Evolutionary conservation across 2,797 vertebrate species (phyloP).

Genomic region (Danio aesculapii): DNA sequence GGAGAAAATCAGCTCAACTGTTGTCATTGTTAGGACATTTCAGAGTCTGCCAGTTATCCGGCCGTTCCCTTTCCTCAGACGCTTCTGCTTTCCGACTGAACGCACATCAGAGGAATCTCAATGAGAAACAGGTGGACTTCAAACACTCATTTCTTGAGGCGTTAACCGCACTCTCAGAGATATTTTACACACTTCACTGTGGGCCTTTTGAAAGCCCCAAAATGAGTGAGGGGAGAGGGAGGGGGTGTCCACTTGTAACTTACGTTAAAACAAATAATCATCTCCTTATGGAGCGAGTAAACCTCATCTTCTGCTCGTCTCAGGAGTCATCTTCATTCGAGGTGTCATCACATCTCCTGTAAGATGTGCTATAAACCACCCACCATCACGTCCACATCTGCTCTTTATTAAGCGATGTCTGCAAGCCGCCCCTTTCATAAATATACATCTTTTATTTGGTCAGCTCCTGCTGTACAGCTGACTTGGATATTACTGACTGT

Average conservation of each 20-base stretch:
- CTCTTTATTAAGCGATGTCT: constrained; percentile 46
- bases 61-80: constrained; percentile 10
- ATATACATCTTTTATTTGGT: constrained; percentile 31
- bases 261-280: constrained; percentile 9
- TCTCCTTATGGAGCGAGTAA: not conserved
- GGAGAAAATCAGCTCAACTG: not conserved
- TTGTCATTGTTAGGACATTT: not conserved
- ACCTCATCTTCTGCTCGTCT: constrained; percentile 6
- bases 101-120: constrained; percentile 56
- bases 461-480: constrained; percentile 15
- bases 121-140: constrained; percentile 67
- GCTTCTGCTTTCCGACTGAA: constrained; percentile 49
- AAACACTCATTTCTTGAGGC: constrained; percentile 62
- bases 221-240: not conserved
- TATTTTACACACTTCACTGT: constrained; percentile 53
- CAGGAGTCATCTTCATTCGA: constrained; percentile 6
- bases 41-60: constrained; percentile 2
- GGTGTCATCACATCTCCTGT: constrained; percentile 10
- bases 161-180: constrained; percentile 49
- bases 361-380: constrained; percentile 42
- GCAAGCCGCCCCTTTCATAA: constrained; percentile 42
- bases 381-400: constrained; percentile 55
- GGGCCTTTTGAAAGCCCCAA: not conserved
- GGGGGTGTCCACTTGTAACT: not conserved
- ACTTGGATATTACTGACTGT: constrained; percentile 24